Conservation (phyloP, 2,113 vertebrate genomes). For the Calyptomena viridis region DNA sequence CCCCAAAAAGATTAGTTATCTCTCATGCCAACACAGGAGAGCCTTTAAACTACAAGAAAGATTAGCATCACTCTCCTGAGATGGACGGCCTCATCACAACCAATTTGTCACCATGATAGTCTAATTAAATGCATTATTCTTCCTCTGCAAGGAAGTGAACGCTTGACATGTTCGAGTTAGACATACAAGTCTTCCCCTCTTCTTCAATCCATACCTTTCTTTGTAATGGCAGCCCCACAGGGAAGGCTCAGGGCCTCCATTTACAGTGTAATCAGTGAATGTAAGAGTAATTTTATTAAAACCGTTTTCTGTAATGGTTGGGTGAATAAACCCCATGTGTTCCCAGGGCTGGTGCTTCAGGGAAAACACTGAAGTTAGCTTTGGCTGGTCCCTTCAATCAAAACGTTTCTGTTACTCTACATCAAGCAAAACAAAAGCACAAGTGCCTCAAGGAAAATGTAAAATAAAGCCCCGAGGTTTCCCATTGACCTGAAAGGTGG, state of each 20-base stretch:
- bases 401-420: conserved; percentile 20
- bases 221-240: conserved; percentile 21
- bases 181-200: not conserved
- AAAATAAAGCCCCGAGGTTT: not conserved
- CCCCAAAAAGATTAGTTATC: not conserved
- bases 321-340: conserved; percentile 48
- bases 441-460: not conserved
- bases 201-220: conserved; percentile 12
- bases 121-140: conserved; percentile 76
- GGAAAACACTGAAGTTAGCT: conserved; percentile 48
- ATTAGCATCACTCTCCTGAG: conserved; percentile 66
- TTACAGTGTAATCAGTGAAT: conserved; percentile 34
- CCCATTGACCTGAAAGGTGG: not conserved
- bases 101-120: conserved; percentile 70
- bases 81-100: conserved; percentile 66
- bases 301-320: conserved; percentile 34
- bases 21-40: conserved; percentile 33
- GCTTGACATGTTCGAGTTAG: conserved; percentile 47
- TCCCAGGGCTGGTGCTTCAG: not conserved
- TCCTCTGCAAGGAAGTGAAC: conserved; percentile 48
- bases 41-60: conserved; percentile 60
- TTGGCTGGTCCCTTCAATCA: conserved; percentile 51
- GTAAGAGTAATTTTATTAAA: not conserved
- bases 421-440: conserved; percentile 29
- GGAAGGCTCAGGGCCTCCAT: conserved; percentile 40